These are phyloP conservation scores for Galeruca laticollis DNA, from an alignment of 2,888 invertebrate species.

Conservation along the genomic window DNA sequence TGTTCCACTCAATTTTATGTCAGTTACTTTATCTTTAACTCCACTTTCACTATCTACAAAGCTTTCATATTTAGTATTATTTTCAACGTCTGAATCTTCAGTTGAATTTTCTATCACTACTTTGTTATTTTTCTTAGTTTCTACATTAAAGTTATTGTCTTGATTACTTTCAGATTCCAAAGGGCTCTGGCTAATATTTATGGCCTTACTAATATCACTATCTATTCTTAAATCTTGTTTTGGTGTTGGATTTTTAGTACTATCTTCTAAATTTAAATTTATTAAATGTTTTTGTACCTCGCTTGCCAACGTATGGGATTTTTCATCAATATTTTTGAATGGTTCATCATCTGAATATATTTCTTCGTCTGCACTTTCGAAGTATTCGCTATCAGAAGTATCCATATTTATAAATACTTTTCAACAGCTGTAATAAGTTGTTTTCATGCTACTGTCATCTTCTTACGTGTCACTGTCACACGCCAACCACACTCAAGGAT, in stretches of 20 bases:
- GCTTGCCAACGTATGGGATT: background rate
- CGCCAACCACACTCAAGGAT: background rate
- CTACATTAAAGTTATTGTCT: conserved; percentile 16
- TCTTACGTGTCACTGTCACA: conserved; percentile 1
- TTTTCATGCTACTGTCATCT: conserved; percentile 1
- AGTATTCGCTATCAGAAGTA: conserved; percentile 81
- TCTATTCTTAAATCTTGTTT: background rate
- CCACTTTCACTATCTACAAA: background rate
- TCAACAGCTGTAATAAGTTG: background rate
- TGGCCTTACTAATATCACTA: background rate
- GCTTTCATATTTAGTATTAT: background rate
- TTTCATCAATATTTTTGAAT: conserved; percentile 6
- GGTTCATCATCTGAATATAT: conserved; percentile 67
- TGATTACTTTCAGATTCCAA: background rate
- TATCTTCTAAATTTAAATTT: conserved; percentile 11
- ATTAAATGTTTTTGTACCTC: conserved; percentile 1
- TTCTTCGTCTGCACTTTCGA: conserved; percentile 83
- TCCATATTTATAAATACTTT: conserved; percentile 67
- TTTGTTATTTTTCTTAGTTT: conserved; percentile 13
- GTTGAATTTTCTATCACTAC: background rate
- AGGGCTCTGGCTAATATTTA: background rate
- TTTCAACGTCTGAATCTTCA: background rate
- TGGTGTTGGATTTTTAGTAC: background rate
- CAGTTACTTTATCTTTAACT: background rate
- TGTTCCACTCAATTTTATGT: background rate